These are phyloP conservation scores for Procambarus virginalis DNA, from an alignment of 1,140 invertebrate genomes.

Conservation along the genomic window DNA sequence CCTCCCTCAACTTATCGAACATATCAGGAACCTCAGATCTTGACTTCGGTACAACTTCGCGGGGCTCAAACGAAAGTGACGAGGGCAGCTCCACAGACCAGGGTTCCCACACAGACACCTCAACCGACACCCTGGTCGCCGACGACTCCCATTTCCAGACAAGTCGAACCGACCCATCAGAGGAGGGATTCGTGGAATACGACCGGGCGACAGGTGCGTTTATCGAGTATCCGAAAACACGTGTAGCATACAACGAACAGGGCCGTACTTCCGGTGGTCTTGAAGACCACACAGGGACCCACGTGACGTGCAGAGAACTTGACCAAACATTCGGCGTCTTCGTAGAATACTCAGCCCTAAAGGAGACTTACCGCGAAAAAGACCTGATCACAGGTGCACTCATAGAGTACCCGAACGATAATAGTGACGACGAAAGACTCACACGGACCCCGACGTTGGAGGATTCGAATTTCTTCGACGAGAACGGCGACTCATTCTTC, in stretches of 20 bases:
- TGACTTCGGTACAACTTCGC: not conserved
- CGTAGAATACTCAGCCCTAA: not conserved
- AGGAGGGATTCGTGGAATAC: not conserved
- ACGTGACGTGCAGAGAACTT: not conserved
- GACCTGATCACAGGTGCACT: slow-evolving; percentile 8
- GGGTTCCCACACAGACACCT: slow-evolving; percentile 54
- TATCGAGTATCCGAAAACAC: slow-evolving; percentile 22
- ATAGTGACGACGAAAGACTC: slow-evolving; percentile 28
- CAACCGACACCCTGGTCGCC: slow-evolving; percentile 38
- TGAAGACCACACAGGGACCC: not conserved
- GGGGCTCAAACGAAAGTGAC: slow-evolving; percentile 38
- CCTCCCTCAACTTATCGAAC: not conserved
- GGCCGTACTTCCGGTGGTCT: not conserved
- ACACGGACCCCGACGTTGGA: slow-evolving; percentile 24
- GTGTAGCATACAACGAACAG: not conserved
- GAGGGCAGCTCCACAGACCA: slow-evolving; percentile 27
- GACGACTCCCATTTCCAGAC: slow-evolving; percentile 12
- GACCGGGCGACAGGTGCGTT: slow-evolving; percentile 8
- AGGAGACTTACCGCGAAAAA: not conserved
- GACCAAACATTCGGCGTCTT: not conserved
- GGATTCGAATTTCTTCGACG: slow-evolving; percentile 11
- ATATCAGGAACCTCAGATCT: not conserved
- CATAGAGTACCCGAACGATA: slow-evolving; percentile 40
- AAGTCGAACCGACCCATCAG: not conserved
- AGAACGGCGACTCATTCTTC: slow-evolving; percentile 42